Conservation (phyloP, 2,888 invertebrate genomes). For the Bedellia somnulentella region DNA sequence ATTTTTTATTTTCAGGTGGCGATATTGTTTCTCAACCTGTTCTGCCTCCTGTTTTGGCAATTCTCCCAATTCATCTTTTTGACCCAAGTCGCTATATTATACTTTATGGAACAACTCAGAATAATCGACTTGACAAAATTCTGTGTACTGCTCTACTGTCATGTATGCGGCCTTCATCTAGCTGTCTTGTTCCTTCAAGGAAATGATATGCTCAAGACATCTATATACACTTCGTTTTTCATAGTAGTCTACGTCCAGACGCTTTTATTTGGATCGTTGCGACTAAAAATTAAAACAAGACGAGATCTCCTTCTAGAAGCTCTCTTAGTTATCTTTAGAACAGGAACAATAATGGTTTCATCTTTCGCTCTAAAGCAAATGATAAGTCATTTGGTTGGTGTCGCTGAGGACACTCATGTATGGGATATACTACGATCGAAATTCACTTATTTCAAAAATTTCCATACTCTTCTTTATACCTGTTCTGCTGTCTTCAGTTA, state of each 20-base stretch:
- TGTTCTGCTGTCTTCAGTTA: slow-evolving; percentile 79
- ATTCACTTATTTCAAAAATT: slow-evolving; percentile 66
- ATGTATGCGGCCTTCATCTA: slow-evolving; percentile 41
- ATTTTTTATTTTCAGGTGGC: slow-evolving; percentile 35
- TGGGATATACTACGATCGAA: slow-evolving; percentile 73
- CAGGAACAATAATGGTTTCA: slow-evolving; percentile 15
- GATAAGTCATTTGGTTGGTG: slow-evolving; percentile 27
- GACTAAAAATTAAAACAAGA: slow-evolving; percentile 27
- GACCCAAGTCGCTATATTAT: slow-evolving; percentile 74
- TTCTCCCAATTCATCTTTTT: slow-evolving; percentile 82
- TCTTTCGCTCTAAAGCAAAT: slow-evolving; percentile 42
- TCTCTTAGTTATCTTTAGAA: slow-evolving; percentile 24
- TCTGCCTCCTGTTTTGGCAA: slow-evolving; percentile 70
- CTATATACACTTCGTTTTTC: slow-evolving; percentile 48
- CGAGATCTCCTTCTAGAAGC: slow-evolving; percentile 25
- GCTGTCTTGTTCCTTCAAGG: slow-evolving; percentile 39
- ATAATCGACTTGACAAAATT: slow-evolving; percentile 44
- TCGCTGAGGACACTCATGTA: slow-evolving; percentile 66
- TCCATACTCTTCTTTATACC: slow-evolving; percentile 77
- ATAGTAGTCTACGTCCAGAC: slow-evolving; percentile 31
- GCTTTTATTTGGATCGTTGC: slow-evolving; percentile 29
- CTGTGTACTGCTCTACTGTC: slow-evolving; percentile 34
- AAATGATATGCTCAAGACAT: slow-evolving; percentile 49
- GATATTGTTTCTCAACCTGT: slow-evolving; percentile 33
- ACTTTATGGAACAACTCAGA: slow-evolving; percentile 66